Conservation (phyloP, 2,797 vertebrate species). For the Crax fasciolata region DNA sequence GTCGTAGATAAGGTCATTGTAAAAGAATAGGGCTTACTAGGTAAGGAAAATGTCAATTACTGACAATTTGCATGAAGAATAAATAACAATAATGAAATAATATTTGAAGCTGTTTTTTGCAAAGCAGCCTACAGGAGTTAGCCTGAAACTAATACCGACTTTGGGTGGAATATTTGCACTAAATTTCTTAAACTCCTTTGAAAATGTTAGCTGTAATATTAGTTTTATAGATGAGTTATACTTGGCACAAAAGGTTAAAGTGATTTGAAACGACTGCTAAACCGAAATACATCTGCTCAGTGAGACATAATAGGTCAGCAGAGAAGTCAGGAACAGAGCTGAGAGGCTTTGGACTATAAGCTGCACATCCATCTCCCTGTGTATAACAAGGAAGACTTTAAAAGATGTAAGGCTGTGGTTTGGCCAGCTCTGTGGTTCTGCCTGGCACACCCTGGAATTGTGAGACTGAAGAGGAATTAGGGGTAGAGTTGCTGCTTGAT, state of each 20-base stretch:
- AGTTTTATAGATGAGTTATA: background rate
- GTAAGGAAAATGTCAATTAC: background rate
- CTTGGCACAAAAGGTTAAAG: background rate
- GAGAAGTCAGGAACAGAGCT: background rate
- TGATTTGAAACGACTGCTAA: background rate
- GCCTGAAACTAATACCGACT: background rate
- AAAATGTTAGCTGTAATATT: background rate
- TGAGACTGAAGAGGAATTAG: background rate
- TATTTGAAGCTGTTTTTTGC: background rate
- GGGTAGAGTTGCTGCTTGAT: background rate
- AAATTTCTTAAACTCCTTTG: background rate
- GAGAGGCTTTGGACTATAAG: background rate
- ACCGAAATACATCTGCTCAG: background rate
- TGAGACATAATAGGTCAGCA: background rate
- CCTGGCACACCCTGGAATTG: background rate
- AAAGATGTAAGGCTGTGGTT: background rate
- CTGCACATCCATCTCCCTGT: background rate
- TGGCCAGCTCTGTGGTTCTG: background rate
- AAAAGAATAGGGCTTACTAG: background rate
- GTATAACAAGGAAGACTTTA: background rate
- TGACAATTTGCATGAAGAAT: background rate
- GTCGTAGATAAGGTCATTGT: background rate
- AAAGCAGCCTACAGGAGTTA: background rate
- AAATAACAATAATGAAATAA: background rate
- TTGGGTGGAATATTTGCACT: background rate